phyloP scores from a whole-genome alignment of 2,113 vertebrate species.

The Harpagus bidentatus region DNA sequence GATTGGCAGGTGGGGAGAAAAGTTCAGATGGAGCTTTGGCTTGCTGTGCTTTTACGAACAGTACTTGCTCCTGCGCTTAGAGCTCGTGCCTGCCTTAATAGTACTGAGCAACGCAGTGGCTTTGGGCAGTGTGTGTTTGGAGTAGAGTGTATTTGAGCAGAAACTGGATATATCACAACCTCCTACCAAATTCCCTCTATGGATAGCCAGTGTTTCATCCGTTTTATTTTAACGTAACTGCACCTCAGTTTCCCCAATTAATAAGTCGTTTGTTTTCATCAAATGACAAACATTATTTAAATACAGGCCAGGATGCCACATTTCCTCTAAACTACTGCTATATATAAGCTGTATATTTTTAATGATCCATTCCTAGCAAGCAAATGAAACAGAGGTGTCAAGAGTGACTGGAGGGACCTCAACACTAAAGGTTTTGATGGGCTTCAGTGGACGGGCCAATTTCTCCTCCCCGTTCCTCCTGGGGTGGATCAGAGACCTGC shows the following conservation, averaged over 20 bases:
- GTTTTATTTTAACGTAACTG: neutral
- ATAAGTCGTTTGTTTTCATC: neutral
- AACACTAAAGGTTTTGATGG: neutral
- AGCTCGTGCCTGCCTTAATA: accelerated
- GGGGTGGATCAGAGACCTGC: neutral
- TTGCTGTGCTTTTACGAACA: neutral
- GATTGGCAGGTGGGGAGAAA: neutral
- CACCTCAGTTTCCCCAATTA: neutral
- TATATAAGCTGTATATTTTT: neutral
- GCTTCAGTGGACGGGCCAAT: neutral
- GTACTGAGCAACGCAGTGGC: accelerated
- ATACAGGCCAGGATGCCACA: neutral
- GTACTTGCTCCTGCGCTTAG: neutral
- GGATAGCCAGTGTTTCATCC: accelerated
- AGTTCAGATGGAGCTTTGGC: neutral
- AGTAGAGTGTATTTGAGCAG: neutral
- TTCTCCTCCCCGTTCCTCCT: neutral
- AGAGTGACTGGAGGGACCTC: neutral
- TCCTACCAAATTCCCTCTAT: neutral
- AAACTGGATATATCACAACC: neutral
- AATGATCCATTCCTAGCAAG: neutral
- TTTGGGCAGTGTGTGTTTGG: neutral
- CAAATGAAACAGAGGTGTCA: neutral
- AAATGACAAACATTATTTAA: neutral
- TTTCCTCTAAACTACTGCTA: neutral